Conservation (phyloP, 1,140 invertebrate genomes). For the Popillia japonica region DNA sequence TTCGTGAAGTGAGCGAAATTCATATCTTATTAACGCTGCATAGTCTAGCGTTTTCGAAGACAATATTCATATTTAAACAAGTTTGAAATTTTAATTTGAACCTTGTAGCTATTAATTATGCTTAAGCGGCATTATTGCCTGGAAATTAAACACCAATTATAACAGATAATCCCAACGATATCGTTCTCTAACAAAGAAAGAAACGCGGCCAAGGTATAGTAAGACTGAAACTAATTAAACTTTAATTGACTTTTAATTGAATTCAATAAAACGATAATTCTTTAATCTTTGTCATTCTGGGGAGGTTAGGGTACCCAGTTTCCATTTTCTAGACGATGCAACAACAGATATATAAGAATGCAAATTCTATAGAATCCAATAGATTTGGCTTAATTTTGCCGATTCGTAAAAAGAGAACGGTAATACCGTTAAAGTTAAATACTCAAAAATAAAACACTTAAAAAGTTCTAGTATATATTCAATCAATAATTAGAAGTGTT, state of each 20-base stretch:
- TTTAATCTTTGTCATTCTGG: neutral
- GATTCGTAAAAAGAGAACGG: no score
- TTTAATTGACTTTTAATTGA: conserved; percentile 8
- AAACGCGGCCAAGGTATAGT: neutral
- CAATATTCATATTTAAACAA: neutral
- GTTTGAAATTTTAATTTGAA: neutral
- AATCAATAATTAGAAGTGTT: no score
- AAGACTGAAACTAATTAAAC: conserved; percentile 12
- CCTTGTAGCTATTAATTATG: neutral
- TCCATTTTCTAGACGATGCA: neutral
- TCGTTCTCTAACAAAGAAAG: neutral
- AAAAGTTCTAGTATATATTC: no score
- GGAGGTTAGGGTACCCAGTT: neutral
- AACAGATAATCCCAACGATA: neutral
- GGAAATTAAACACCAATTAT: neutral
- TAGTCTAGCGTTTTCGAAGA: neutral
- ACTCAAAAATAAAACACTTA: no score
- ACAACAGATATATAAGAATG: neutral
- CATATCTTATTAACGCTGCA: neutral
- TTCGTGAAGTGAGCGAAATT: neutral
- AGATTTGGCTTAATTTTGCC: no score
- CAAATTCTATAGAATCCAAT: no score
- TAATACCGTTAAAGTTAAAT: no score
- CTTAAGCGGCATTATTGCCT: neutral
- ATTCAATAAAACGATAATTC: conserved; percentile 12